A percentile compares a stretch with the other conserved stretches of the same genome.
Evolutionary conservation across 2,888 invertebrate species (phyloP).

Genomic region (Leptopterna dolabrata): DNA sequence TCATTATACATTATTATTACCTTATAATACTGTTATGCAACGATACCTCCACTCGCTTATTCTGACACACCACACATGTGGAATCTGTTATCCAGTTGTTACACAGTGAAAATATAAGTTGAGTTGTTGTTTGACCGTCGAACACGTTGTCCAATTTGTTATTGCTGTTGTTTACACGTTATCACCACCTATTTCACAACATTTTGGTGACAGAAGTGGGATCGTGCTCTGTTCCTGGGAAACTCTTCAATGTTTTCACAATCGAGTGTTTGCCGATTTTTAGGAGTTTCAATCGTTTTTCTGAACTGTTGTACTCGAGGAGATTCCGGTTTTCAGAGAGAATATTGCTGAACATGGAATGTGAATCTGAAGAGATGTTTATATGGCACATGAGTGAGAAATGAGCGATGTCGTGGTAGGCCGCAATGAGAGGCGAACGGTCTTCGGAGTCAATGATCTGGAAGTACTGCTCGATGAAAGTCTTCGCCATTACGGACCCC

Average conservation of each 20-base stretch:
- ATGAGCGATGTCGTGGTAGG: constrained; percentile 87
- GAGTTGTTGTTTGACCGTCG: too few relatives aligned
- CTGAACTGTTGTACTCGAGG: constrained; percentile 72
- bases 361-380: constrained; percentile 60
- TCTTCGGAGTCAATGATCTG: constrained; percentile 83
- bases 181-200: too few relatives aligned
- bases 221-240: constrained; percentile 90
- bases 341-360: constrained; percentile 69
- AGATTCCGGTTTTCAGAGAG: constrained; percentile 78
- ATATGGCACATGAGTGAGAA: constrained; percentile 71
- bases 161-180: too few relatives aligned
- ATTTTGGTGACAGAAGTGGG: too few relatives aligned
- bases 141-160: too few relatives aligned
- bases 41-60: too few relatives aligned
- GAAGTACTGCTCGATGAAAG: constrained; percentile 89
- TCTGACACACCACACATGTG: too few relatives aligned
- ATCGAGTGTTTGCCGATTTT: constrained; percentile 82
- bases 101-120: too few relatives aligned
- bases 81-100: too few relatives aligned
- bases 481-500: constrained; percentile 78
- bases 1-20: too few relatives aligned
- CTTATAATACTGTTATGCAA: too few relatives aligned
- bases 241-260: constrained; percentile 82
- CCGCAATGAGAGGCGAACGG: constrained; percentile 81
- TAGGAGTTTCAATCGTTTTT: constrained; percentile 75